phyloP scores from a whole-genome alignment of 2,888 invertebrate species.

The Leptopilina syphax region DNA sequence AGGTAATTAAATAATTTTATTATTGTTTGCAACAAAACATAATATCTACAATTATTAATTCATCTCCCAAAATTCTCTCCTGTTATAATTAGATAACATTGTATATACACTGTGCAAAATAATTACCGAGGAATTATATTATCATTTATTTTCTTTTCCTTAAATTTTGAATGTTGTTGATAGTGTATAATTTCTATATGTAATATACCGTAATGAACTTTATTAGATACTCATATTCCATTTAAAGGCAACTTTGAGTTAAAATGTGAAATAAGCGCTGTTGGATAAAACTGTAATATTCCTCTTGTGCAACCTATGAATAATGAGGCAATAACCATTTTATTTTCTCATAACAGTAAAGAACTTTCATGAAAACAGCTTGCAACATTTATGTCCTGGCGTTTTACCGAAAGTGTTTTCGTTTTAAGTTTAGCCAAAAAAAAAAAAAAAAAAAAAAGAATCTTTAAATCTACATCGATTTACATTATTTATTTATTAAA shows the following conservation, averaged over 20 bases:
- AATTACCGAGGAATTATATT: not conserved
- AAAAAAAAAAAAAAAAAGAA: not conserved
- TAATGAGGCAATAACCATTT: conserved; percentile 20
- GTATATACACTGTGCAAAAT: no score
- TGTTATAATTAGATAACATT: not conserved
- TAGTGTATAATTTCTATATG: conserved; percentile 3
- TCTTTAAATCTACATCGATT: not conserved
- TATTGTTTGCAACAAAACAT: not conserved
- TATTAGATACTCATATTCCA: conserved; percentile 34
- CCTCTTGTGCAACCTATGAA: conserved; percentile 23
- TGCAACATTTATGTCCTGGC: not conserved
- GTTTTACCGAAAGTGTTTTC: not conserved
- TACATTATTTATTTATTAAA: no score
- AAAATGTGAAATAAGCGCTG: conserved; percentile 23
- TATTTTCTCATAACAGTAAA: conserved; percentile 25
- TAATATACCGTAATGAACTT: not conserved
- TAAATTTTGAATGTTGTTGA: not conserved
- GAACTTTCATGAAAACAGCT: conserved; percentile 20
- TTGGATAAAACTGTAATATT: conserved; percentile 37
- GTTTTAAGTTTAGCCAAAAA: not conserved
- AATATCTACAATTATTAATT: not conserved
- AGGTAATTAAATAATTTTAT: not conserved
- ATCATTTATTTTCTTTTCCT: not conserved
- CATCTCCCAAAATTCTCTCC: not conserved
- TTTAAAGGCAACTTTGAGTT: conserved; percentile 22